phyloP scores from a whole-genome alignment of 2,888 invertebrate genomes.

The Nematopogon swammerdamellus region DNA sequence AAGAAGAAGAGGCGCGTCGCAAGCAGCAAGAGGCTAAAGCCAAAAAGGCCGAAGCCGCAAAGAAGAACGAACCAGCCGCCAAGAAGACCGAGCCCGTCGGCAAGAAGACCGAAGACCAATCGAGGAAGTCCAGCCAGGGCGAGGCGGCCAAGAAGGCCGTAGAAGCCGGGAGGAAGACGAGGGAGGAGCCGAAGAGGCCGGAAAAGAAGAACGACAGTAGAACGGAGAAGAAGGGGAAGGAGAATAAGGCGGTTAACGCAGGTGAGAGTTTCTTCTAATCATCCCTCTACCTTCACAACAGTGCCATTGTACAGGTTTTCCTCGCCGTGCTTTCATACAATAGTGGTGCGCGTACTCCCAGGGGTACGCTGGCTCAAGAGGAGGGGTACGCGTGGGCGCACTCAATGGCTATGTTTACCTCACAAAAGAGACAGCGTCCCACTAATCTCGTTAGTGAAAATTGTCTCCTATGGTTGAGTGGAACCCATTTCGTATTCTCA shows the following conservation, averaged over 20 bases:
- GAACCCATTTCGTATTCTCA: too few relatives aligned
- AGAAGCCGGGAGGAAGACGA: slow-evolving; percentile 19
- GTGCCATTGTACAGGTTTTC: too few relatives aligned
- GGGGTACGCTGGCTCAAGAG: too few relatives aligned
- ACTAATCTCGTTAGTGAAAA: too few relatives aligned
- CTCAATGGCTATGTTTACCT: too few relatives aligned
- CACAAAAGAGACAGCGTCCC: too few relatives aligned
- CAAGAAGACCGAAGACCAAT: slow-evolving; percentile 17
- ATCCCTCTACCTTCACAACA: too few relatives aligned
- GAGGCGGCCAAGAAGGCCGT: slow-evolving; percentile 4
- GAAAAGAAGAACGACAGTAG: slow-evolving; percentile 6
- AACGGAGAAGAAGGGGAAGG: slow-evolving; percentile 20
- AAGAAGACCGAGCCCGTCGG: slow-evolving; percentile 18
- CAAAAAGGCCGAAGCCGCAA: slow-evolving; percentile 16
- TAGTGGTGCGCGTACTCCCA: too few relatives aligned
- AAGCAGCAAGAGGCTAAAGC: slow-evolving; percentile 17
- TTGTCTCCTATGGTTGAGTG: too few relatives aligned
- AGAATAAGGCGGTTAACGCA: slow-evolving; percentile 31
- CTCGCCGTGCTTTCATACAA: too few relatives aligned
- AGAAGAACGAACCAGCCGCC: slow-evolving; percentile 16
- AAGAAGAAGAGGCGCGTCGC: slow-evolving; percentile 27
- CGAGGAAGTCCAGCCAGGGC: slow-evolving; percentile 10
- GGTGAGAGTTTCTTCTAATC: too few relatives aligned
- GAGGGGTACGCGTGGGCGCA: too few relatives aligned
- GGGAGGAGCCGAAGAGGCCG: slow-evolving; percentile 19